These are phyloP conservation scores for Hypomecis punctinalis DNA, from an alignment of 2,888 invertebrate genomes.

Conservation along the genomic window DNA sequence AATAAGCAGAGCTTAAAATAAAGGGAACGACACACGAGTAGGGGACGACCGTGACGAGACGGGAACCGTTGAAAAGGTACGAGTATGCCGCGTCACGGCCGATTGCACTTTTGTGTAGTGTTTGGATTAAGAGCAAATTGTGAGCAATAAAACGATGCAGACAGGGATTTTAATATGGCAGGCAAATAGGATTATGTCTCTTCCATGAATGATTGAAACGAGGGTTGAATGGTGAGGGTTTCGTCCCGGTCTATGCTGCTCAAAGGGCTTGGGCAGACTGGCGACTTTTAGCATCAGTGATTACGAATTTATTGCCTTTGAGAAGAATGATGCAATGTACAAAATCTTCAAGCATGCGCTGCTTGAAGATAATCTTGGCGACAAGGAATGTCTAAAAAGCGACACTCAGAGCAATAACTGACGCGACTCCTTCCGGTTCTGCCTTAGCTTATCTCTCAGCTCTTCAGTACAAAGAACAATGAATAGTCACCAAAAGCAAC, in stretches of 20 bases:
- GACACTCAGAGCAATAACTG: too few relatives aligned
- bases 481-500: too few relatives aligned
- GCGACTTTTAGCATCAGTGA: too few relatives aligned
- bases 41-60: conserved; percentile 33
- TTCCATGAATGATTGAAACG: conserved; percentile 30
- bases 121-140: conserved; percentile 44
- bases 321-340: too few relatives aligned
- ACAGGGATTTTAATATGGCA: conserved; percentile 35
- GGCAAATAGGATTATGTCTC: conserved; percentile 40
- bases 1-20: conserved; percentile 60
- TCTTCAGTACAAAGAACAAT: too few relatives aligned
- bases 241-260: not conserved
- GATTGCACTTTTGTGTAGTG: conserved; percentile 45
- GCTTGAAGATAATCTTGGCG: too few relatives aligned
- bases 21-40: conserved; percentile 50
- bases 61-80: conserved; percentile 40
- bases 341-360: too few relatives aligned
- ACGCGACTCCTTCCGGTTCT: too few relatives aligned
- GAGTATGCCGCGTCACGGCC: conserved; percentile 40
- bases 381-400: too few relatives aligned
- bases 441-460: too few relatives aligned
- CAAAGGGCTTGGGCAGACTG: not conserved
- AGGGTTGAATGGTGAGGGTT: conserved; percentile 24
- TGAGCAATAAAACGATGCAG: conserved; percentile 41
- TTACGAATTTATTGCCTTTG: too few relatives aligned